Evolutionary conservation across 2,888 invertebrate species (phyloP).

Genomic region (Tenthredo mesomela): DNA sequence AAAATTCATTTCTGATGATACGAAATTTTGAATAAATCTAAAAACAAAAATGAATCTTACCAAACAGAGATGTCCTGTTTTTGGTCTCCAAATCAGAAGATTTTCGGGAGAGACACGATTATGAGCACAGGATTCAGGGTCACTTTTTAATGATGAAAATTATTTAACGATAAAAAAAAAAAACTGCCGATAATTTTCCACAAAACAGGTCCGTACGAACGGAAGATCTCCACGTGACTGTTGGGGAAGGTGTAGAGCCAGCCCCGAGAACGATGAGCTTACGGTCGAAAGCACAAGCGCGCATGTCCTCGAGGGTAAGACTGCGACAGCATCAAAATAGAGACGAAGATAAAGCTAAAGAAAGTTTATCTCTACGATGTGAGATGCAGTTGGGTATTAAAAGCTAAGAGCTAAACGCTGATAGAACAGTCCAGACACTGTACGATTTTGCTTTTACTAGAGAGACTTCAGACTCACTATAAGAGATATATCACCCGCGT

Average conservation of each 20-base stretch:
- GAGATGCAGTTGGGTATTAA: conserved; percentile 1
- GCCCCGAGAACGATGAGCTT: conserved; percentile 57
- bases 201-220: conserved; percentile 65
- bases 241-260: conserved; percentile 60
- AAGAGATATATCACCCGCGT: background rate
- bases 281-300: conserved; percentile 3
- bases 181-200: background rate
- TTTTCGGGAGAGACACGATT: background rate
- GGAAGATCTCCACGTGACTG: conserved; percentile 73
- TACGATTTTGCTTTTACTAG: background rate
- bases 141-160: background rate
- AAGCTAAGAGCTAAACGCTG: background rate
- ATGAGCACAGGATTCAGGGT: background rate
- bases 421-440: background rate
- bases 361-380: background rate
- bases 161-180: background rate
- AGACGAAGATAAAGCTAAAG: conserved; percentile 18
- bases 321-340: conserved; percentile 15
- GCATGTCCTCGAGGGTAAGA: conserved; percentile 47
- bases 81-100: background rate
- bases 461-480: background rate
- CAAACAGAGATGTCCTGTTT: background rate
- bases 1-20: background rate
- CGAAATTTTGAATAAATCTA: background rate
- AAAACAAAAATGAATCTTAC: background rate